Evolutionary conservation across 2,113 vertebrate species (phyloP).

Genomic region (Lagopus leucura): DNA sequence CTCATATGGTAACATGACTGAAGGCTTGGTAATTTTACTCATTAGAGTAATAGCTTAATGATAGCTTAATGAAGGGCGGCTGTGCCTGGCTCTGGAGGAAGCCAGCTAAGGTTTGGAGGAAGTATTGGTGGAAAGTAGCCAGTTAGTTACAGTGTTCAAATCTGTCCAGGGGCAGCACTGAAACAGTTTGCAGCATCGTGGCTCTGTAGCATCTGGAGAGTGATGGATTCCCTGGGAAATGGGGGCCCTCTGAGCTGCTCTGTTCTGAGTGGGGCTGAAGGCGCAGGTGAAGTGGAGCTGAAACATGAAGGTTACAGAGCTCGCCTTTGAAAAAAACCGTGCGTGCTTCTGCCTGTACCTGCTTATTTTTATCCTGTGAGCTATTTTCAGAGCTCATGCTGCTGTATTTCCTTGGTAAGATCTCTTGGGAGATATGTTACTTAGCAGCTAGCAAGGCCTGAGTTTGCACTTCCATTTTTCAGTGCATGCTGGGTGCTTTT

Average conservation of each 20-base stretch:
- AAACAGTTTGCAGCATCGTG: neutral
- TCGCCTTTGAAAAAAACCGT: neutral
- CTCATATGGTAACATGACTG: neutral
- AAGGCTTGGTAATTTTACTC: neutral
- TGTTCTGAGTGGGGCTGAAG: neutral
- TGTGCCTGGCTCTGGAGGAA: neutral
- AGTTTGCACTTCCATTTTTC: neutral
- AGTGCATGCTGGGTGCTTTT: neutral
- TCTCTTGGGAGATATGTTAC: neutral
- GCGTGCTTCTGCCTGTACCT: neutral
- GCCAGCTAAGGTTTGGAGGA: neutral
- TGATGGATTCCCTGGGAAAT: neutral
- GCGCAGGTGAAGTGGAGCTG: neutral
- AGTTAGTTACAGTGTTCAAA: neutral
- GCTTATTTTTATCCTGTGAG: neutral
- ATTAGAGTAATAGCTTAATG: neutral
- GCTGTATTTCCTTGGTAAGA: neutral
- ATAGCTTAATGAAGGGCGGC: neutral
- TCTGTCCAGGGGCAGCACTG: neutral
- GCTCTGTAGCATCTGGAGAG: neutral
- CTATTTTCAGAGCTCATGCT: neutral
- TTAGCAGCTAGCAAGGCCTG: neutral
- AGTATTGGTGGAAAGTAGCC: neutral
- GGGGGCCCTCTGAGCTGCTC: neutral
- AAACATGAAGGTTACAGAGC: neutral